A percentile compares a stretch with the other conserved stretches of the same genome.
phyloP scores from a whole-genome alignment of 2,797 vertebrate genomes.

The Echiichthys vipera region DNA sequence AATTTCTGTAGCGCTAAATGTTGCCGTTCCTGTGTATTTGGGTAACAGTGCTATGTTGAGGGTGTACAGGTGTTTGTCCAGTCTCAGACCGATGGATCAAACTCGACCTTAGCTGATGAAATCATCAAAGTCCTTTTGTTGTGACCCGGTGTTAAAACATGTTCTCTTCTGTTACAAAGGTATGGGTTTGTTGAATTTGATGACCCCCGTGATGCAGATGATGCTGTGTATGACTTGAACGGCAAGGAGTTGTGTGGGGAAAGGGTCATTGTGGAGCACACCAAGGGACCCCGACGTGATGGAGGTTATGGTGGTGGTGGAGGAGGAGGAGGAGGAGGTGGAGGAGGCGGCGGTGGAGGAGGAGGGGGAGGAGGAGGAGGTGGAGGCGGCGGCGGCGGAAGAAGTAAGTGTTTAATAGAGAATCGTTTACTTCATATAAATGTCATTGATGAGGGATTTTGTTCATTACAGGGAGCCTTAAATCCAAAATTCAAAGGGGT shows the following conservation, averaged over 20 bases:
- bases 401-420: slow-evolving; percentile 89
- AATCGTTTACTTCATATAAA: slow-evolving; percentile 5
- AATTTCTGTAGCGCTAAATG: too few species aligned
- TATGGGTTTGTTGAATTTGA: slow-evolving; percentile 98
- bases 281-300: slow-evolving; percentile 93
- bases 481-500: slow-evolving; percentile 33
- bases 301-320: slow-evolving; percentile 85
- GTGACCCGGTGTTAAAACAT: not conserved
- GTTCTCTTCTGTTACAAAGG: slow-evolving; percentile 68
- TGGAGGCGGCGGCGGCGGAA: slow-evolving; percentile 50
- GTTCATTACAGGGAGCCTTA: slow-evolving; percentile 43
- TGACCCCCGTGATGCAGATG: slow-evolving; percentile 95
- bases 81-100: too few species aligned
- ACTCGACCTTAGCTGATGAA: not conserved
- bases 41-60: not conserved
- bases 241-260: slow-evolving; percentile 97
- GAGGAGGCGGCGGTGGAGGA: slow-evolving; percentile 15
- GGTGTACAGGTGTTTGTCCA: not conserved
- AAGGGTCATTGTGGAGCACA: slow-evolving; percentile 96
- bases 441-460: slow-evolving; percentile 47
- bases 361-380: slow-evolving; percentile 43
- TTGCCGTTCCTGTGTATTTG: not conserved
- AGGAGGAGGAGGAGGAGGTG: not conserved
- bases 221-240: slow-evolving; percentile 97
- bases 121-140: not conserved